phyloP scores from a whole-genome alignment of 2,113 vertebrate species.

The Oreochromis niloticus region DNA sequence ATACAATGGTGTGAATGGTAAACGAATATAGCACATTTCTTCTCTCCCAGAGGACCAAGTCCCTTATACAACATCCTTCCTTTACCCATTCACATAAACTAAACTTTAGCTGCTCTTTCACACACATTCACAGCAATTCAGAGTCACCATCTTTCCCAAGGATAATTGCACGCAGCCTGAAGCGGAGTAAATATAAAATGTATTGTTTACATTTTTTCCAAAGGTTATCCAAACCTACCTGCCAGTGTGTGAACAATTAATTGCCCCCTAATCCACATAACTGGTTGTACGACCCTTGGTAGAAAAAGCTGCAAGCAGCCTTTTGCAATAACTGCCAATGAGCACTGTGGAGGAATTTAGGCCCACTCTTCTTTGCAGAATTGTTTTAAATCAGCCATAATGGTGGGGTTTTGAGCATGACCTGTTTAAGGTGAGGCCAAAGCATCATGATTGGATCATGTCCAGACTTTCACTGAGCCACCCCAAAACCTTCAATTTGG shows the following conservation, averaged over 20 bases:
- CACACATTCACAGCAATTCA: neutral
- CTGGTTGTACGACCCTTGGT: rapidly evolving
- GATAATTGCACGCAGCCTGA: neutral
- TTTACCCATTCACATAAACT: rapidly evolving
- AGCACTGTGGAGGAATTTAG: rapidly evolving
- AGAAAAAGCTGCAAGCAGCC: too few relatives aligned
- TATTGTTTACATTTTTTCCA: rapidly evolving
- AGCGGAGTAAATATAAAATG: rapidly evolving
- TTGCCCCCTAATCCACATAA: rapidly evolving
- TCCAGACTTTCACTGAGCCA: neutral
- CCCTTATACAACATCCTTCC: rapidly evolving
- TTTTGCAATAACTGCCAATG: rapidly evolving
- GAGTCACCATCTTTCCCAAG: neutral
- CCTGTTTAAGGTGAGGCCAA: rapidly evolving
- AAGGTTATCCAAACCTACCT: neutral
- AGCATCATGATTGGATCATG: neutral
- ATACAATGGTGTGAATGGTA: rapidly evolving
- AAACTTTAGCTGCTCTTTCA: neutral
- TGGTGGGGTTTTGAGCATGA: rapidly evolving
- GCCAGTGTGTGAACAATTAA: rapidly evolving
- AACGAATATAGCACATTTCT: rapidly evolving
- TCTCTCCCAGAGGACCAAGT: neutral
- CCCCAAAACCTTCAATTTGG: rapidly evolving
- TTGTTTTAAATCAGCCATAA: rapidly evolving
- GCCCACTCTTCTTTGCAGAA: neutral